These are phyloP conservation scores for Vannuccia rotundouncinata DNA, from an alignment of 2,888 invertebrate genomes.

Conservation along the genomic window DNA sequence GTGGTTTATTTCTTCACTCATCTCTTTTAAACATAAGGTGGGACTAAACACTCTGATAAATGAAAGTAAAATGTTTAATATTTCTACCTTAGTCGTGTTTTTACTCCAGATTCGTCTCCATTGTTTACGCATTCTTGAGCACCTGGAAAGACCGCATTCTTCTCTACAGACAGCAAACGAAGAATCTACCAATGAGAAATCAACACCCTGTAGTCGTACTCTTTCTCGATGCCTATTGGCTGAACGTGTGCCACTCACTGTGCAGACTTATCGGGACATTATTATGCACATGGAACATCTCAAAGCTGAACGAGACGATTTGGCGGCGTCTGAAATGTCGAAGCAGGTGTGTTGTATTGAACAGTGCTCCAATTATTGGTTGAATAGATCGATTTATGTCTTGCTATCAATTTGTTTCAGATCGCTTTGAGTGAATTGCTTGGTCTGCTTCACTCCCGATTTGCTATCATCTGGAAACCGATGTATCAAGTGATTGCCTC, in stretches of 20 bases:
- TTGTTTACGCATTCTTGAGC: neutral
- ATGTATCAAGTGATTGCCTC: slow-evolving; percentile 68
- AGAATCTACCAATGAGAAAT: neutral
- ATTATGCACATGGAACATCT: neutral
- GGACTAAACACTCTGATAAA: too few species aligned
- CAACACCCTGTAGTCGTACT: neutral
- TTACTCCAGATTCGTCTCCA: neutral
- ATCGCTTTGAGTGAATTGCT: slow-evolving; percentile 72
- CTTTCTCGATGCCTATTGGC: neutral
- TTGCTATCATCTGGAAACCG: slow-evolving; percentile 81
- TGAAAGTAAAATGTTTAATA: too few species aligned
- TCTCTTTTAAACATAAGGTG: neutral
- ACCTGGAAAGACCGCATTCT: neutral
- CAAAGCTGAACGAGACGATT: neutral
- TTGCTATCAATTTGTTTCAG: too few species aligned
- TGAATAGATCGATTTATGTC: too few species aligned
- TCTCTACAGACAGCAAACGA: neutral
- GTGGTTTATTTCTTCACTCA: neutral
- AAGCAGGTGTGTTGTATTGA: slow-evolving; percentile 38
- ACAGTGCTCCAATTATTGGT: too few species aligned
- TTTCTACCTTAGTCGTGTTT: too few species aligned
- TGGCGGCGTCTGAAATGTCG: neutral
- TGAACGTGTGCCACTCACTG: neutral
- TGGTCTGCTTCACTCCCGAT: slow-evolving; percentile 74
- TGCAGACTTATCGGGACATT: neutral